Evolutionary conservation across 2,797 vertebrate species (phyloP).

Genomic region (Danionella dracula): DNA sequence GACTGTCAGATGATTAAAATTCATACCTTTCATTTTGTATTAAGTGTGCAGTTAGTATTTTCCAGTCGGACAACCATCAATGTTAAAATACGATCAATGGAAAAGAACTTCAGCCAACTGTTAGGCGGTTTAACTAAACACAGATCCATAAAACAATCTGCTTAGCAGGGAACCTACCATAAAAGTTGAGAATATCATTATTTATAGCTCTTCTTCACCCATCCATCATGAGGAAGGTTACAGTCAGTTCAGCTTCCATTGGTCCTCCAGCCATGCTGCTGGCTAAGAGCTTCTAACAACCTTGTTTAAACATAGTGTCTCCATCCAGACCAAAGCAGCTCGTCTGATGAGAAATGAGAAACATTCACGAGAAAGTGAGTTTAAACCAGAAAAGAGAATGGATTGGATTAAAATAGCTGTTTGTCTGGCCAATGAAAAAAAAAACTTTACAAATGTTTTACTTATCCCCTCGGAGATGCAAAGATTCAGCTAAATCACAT

Average conservation of each 20-base stretch:
- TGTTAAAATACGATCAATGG: constrained; percentile 18
- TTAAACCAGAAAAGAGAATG: not conserved
- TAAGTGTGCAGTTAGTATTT: not conserved
- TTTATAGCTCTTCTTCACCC: constrained; percentile 7
- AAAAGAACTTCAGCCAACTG: constrained; percentile 3
- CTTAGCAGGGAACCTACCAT: constrained; percentile 30
- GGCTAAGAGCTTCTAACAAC: not conserved
- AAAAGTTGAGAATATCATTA: not conserved
- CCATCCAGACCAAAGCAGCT: not conserved
- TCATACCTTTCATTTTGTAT: not conserved
- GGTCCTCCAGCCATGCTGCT: constrained; percentile 17
- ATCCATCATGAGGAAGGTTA: constrained; percentile 22
- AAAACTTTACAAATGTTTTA: not conserved
- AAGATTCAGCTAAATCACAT: too few species aligned
- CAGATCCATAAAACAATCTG: constrained; percentile 15
- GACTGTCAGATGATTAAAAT: not conserved
- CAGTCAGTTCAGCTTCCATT: constrained; percentile 21
- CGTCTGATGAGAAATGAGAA: not conserved
- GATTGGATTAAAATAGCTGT: not conserved
- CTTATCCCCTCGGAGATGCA: not conserved
- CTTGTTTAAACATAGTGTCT: not conserved
- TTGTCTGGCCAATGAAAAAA: not conserved
- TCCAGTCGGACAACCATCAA: constrained; percentile 13
- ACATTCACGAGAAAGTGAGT: not conserved
- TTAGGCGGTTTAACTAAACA: not conserved